phyloP scores from a whole-genome alignment of 2,888 invertebrate genomes.

The Volucella inanis region DNA sequence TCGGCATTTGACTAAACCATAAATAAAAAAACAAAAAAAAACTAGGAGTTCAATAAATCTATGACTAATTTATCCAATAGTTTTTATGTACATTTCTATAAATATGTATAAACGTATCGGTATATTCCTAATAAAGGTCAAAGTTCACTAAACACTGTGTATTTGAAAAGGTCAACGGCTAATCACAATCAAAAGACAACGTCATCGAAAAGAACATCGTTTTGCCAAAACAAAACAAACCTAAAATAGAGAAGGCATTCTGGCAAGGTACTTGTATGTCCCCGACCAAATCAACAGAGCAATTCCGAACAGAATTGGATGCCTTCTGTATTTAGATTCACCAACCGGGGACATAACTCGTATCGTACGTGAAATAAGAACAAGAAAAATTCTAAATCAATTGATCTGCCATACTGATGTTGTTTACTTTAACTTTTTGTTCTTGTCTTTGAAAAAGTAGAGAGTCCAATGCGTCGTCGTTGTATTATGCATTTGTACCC shows the following conservation, averaged over 20 bases:
- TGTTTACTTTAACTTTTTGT: constrained; percentile 43
- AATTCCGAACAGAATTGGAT: neutral
- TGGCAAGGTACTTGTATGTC: neutral
- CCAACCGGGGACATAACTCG: constrained; percentile 4
- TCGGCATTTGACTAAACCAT: no score
- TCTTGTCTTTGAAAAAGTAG: constrained; percentile 33
- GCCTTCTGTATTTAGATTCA: constrained; percentile 7
- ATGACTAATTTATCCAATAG: no score
- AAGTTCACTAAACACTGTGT: constrained; percentile 6
- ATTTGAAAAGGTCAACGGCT: constrained; percentile 20
- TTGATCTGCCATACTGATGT: constrained; percentile 58
- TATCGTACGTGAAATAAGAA: constrained; percentile 12
- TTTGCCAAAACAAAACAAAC: neutral
- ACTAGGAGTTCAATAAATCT: no score
- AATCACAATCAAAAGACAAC: constrained; percentile 32
- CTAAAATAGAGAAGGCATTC: neutral
- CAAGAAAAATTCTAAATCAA: constrained; percentile 51
- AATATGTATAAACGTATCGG: no score
- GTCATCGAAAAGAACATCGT: constrained; percentile 21
- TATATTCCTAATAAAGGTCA: neutral
- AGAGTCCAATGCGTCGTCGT: constrained; percentile 19
- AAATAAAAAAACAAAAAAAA: no score
- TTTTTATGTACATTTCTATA: no score
- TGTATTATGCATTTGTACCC: neutral
- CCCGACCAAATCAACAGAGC: neutral